phyloP scores from a whole-genome alignment of 2,888 invertebrate species.

The Elgonia sp. region DNA sequence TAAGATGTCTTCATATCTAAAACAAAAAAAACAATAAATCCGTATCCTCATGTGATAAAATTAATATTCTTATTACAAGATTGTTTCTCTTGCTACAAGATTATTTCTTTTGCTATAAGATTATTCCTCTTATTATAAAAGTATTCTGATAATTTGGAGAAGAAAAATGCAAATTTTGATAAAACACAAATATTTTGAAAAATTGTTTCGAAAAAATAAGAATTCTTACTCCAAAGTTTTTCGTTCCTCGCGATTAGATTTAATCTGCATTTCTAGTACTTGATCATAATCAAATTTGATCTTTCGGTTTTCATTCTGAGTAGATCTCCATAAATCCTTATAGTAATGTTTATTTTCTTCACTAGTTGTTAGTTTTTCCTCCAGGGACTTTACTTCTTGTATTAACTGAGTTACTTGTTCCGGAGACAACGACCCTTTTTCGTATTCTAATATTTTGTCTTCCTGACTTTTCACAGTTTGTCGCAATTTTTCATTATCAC shows the following conservation, averaged over 20 bases:
- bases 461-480: conserved; percentile 79
- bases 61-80: no score
- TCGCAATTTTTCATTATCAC: conserved; percentile 82
- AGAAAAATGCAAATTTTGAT: no score
- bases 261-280: conserved; percentile 88
- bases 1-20: conserved; percentile 84
- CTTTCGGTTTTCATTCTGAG: conserved; percentile 90
- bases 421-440: conserved; percentile 89
- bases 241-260: conserved; percentile 86
- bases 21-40: conserved; percentile 51
- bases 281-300: conserved; percentile 88
- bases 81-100: no score
- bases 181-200: no score
- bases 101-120: no score
- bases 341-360: conserved; percentile 91
- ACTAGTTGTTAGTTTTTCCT: conserved; percentile 90
- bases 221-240: conserved; percentile 82
- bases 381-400: conserved; percentile 90
- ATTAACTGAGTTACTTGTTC: conserved; percentile 91
- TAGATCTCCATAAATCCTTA: conserved; percentile 92
- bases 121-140: no score
- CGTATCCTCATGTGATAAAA: no score
- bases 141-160: no score
- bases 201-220: no score
- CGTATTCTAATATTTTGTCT: conserved; percentile 82